A percentile compares a stretch with the other conserved stretches of the same genome.
Conservation (phyloP, 2,888 invertebrate genomes). For the Bimastos eiseni region DNA sequence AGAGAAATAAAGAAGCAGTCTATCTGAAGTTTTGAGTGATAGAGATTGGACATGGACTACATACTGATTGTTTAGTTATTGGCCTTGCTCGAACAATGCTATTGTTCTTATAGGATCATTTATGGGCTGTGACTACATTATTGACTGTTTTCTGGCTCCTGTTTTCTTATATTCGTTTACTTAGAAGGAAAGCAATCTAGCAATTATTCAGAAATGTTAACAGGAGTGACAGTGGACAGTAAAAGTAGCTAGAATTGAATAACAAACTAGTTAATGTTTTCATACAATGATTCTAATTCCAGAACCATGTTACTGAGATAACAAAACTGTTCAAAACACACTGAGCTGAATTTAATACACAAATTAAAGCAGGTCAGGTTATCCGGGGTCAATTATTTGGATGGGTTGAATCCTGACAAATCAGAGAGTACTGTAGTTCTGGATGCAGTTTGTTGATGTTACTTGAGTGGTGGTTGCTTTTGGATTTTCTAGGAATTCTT, state of each 20-base stretch:
- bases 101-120: background rate
- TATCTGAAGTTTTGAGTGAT: background rate
- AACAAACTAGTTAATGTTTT: no score
- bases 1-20: background rate
- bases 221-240: no score
- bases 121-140: background rate
- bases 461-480: background rate
- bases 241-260: no score
- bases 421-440: background rate
- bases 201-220: no score
- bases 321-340: background rate
- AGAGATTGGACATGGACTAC: background rate
- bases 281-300: background rate
- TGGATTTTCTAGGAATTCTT: background rate
- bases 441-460: background rate
- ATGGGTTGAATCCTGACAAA: background rate
- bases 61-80: background rate
- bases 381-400: background rate
- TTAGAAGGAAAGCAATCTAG: no score
- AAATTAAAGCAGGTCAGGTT: slow-evolving; percentile 13
- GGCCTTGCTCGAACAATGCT: background rate
- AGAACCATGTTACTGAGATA: background rate
- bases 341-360: background rate
- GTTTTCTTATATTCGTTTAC: no score
- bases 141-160: background rate